Percentiles rank a stretch among this genome's conserved stretches.
Conservation (phyloP, 1,140 invertebrate species). For the Drosophila ananassae region DNA sequence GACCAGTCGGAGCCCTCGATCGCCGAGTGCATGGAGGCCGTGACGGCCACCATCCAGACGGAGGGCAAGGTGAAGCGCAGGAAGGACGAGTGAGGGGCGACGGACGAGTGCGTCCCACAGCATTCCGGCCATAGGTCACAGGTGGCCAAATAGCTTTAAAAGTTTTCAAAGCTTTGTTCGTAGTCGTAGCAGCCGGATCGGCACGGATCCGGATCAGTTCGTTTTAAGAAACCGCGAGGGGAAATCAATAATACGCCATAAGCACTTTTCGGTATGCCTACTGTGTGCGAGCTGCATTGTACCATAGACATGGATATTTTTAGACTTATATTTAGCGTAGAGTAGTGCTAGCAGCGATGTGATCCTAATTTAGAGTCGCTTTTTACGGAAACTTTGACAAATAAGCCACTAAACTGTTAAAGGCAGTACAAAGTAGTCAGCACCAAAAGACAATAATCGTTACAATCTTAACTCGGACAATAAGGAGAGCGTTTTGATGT, state of each 20-base stretch:
- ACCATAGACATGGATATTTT: slow-evolving; percentile 1
- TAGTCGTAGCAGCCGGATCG: slow-evolving; percentile 4
- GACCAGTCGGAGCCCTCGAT: slow-evolving; percentile 86
- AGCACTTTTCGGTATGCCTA: slow-evolving; percentile 9
- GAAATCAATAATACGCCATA: slow-evolving; percentile 24
- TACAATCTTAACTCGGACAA: slow-evolving; percentile 25
- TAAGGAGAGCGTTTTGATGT: slow-evolving; percentile 18
- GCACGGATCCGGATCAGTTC: background rate
- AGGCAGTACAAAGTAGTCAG: slow-evolving; percentile 53
- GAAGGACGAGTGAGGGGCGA: slow-evolving; percentile 88
- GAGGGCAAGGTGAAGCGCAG: slow-evolving; percentile 95
- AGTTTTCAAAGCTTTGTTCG: slow-evolving; percentile 50
- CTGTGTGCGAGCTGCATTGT: background rate
- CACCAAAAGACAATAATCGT: slow-evolving; percentile 60
- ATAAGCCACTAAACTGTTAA: slow-evolving; percentile 5
- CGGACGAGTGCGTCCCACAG: slow-evolving; percentile 13
- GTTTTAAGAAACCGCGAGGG: slow-evolving; percentile 4
- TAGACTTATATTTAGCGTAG: slow-evolving; percentile 13
- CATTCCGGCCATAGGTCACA: slow-evolving; percentile 38
- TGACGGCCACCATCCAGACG: slow-evolving; percentile 94
- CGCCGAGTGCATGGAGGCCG: slow-evolving; percentile 92
- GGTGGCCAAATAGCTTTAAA: slow-evolving; percentile 57
- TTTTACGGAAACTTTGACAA: slow-evolving; percentile 20
- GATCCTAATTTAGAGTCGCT: slow-evolving; percentile 70
- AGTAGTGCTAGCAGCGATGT: slow-evolving; percentile 52